A percentile compares a stretch with the other conserved stretches of the same genome.
Conservation (phyloP, 1,140 invertebrate species). For the Eueides isabella region DNA sequence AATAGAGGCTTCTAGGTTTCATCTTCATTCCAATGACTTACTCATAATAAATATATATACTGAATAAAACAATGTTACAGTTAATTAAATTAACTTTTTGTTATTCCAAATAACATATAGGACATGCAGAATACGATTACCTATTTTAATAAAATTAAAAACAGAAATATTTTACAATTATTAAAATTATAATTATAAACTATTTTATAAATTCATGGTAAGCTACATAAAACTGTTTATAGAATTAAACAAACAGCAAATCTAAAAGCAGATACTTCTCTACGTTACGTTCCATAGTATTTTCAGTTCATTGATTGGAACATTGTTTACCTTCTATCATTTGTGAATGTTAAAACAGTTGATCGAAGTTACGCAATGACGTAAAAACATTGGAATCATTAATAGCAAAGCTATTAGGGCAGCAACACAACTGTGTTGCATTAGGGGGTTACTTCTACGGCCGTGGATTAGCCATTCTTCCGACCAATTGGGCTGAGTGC, state of each 20-base stretch:
- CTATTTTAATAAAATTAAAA: too few relatives aligned
- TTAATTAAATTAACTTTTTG: too few relatives aligned
- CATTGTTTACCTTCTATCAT: background rate
- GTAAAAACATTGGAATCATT: constrained; percentile 37
- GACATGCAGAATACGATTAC: too few relatives aligned
- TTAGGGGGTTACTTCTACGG: constrained; percentile 32
- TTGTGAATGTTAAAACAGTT: constrained; percentile 2
- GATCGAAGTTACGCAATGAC: constrained; percentile 13
- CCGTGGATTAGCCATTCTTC: constrained; percentile 34
- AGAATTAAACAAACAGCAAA: constrained; percentile 9
- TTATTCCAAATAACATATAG: too few relatives aligned
- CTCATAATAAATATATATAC: background rate
- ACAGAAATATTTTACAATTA: background rate
- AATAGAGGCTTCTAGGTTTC: too few relatives aligned
- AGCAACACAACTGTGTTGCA: constrained; percentile 40
- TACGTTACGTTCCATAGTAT: background rate
- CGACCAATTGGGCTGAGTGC: constrained; percentile 38
- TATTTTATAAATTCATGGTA: too few relatives aligned
- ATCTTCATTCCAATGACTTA: background rate
- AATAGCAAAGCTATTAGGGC: constrained; percentile 39
- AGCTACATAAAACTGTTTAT: too few relatives aligned
- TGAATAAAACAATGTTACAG: background rate
- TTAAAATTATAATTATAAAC: too few relatives aligned
- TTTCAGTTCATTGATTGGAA: constrained; percentile 1
- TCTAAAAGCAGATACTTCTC: background rate